Base-by-base conservation (phyloP, 2,888 invertebrate species). In the Aspidiotus destructor region DNA sequence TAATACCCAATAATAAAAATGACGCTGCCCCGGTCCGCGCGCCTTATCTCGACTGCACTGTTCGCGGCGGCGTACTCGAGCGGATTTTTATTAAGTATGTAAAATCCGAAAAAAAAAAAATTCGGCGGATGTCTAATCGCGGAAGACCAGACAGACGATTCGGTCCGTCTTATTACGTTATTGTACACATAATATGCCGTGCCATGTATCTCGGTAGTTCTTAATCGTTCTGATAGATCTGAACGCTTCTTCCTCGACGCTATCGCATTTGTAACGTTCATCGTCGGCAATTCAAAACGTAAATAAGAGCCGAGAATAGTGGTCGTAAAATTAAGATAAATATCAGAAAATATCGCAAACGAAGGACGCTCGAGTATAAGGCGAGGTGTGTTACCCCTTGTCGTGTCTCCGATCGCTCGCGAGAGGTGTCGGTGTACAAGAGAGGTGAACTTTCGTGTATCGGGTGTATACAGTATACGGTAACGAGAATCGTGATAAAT, bases 71-170 rank as follows among this genome's bases (percentile, higher is more conserved):
- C 28, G 28, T 28, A 28, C 28, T 28, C 28, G 28, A 28, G 28
- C 28, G 28, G 28, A 28, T 28, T 28, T n/a, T 28, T 28, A 28
- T 28, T 28, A 28, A 28, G 28, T 48, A 48, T n/a, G 48, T 48
- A 48, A 13, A 48, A 48, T 48, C 41, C 28, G 10, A 28, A 28
- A 28, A 28, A 28, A 28, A 7, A 48, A 13, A 48, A 53, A 63
- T 63, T 63, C 63, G 54, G 63, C 63, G 63, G 54, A 63, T 63
- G 63, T 63, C 63, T 48, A n/a, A 54, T 53, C 41, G 48, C 63
- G 63, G n/a, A 10, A 41, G 13, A 13, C 62, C 10, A n/a, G 9
- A 62, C 17, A 16, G 62, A 16, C 17, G 13, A 42, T 52, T 11
- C 15, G 48, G 48, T 48, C 48, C 28, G 28, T 28, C 28, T 28